Evolutionary conservation across 1,140 invertebrate species (phyloP).

Genomic region (Amyelois transitella): DNA sequence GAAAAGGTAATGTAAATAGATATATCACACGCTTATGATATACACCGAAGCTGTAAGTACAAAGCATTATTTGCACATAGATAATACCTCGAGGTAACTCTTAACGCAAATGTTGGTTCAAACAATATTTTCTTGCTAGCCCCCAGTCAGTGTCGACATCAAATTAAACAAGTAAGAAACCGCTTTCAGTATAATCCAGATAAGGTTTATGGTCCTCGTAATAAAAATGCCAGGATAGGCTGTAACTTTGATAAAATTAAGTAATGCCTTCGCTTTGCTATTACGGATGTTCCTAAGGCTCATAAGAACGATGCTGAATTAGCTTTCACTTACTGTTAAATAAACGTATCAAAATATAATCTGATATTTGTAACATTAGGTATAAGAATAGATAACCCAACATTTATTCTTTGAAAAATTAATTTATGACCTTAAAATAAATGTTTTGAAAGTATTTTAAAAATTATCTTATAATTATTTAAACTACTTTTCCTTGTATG

Average conservation of each 20-base stretch:
- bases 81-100: slow-evolving; percentile 54
- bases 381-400: too few species aligned
- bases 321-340: too few species aligned
- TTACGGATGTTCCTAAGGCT: neutral
- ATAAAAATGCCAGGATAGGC: slow-evolving; percentile 20
- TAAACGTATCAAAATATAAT: too few species aligned
- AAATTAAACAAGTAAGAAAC: slow-evolving; percentile 60
- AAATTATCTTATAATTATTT: too few species aligned
- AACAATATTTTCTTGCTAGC: slow-evolving; percentile 61
- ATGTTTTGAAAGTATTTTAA: too few species aligned
- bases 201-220: slow-evolving; percentile 44
- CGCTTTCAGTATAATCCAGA: slow-evolving; percentile 46
- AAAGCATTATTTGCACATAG: slow-evolving; percentile 51
- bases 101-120: slow-evolving; percentile 54
- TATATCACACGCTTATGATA: slow-evolving; percentile 9
- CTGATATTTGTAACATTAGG: too few species aligned
- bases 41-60: slow-evolving; percentile 31
- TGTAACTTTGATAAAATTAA: slow-evolving; percentile 10
- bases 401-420: too few species aligned
- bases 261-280: neutral
- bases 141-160: slow-evolving; percentile 62
- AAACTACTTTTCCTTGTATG: too few species aligned
- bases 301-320: neutral
- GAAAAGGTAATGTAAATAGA: too few species aligned
- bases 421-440: too few species aligned